Base-by-base conservation (phyloP, 2,113 vertebrate genomes). In the Onychostoma macrolepis region DNA sequence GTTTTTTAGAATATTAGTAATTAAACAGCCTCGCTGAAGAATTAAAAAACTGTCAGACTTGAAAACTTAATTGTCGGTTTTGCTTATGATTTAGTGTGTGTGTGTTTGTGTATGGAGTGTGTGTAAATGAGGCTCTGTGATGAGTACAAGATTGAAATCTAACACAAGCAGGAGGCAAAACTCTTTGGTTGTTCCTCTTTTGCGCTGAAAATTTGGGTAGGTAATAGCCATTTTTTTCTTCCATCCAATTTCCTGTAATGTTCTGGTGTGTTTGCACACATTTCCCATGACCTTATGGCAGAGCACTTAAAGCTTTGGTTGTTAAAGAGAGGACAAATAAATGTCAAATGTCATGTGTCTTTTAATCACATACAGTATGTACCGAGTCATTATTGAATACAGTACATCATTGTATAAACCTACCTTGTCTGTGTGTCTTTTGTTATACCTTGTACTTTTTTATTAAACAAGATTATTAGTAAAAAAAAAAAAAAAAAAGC, bases 351-450 rank as follows among this genome's bases (percentile, higher is more conserved):
- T 89, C 89, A 93, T 91, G 90, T 89, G 84, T 93, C 92, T 93
- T 93, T 90, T 91, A 94, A 93, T 89, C 93, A 92, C 92, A 93
- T 94, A 58, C 56, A 58, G 56, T 58, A 93, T 94, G 94, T 94
- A 91, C 88, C 88, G 94, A 93, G 92, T 92, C 94, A 95, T 94
- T 90, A 91, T 92, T 94, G 93, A 95, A 94, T 94, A 95, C 93
- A 95, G 93, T 94, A 94, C 92, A 95, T 93, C 87, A 92, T 94
- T 95, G 93, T 95, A 94, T 94, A 93, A 91, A 93, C 87, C 80
- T 83, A 91, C 88, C 75, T 91, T 94, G 92, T 90, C 19, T 91
- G 91, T 92, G 92, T 92, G 93, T 90, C 87, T 93, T 86, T 92
- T 89, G 89, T 76, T 19, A 58, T 48, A n/a, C 17, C 30, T 21